These are phyloP conservation scores for Odontamblyopus rebecca DNA, from an alignment of 2,797 vertebrate genomes.

Conservation along the genomic window DNA sequence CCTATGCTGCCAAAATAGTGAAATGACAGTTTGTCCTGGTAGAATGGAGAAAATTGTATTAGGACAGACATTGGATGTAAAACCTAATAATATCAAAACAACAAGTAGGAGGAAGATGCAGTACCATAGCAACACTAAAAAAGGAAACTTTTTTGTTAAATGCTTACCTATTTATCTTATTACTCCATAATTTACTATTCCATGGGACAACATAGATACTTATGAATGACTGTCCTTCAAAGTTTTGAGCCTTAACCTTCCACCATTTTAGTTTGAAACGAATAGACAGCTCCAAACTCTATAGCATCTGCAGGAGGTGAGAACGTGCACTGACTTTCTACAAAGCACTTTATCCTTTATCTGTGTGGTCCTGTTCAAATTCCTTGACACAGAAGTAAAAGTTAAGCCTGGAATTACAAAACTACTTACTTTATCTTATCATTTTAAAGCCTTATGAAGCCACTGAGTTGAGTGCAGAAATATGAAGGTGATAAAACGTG, in stretches of 20 bases:
- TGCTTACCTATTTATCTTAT: no score
- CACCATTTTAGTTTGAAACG: not conserved
- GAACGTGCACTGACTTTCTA: not conserved
- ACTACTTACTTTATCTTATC: constrained; percentile 31
- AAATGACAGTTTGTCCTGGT: no score
- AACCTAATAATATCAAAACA: no score
- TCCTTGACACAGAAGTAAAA: constrained; percentile 19
- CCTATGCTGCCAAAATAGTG: no score
- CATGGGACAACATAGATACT: not conserved
- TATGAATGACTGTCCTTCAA: not conserved
- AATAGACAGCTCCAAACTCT: not conserved
- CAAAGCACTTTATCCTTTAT: constrained; percentile 2
- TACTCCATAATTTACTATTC: no score
- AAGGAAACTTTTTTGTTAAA: no score
- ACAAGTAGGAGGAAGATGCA: no score
- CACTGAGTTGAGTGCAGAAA: constrained; percentile 17
- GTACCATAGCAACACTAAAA: no score
- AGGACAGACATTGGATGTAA: no score
- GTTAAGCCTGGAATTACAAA: constrained; percentile 38
- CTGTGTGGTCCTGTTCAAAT: constrained; percentile 7
- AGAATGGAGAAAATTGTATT: no score
- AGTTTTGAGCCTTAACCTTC: not conserved
- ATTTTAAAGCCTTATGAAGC: constrained; percentile 26
- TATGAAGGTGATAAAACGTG: constrained; percentile 30
- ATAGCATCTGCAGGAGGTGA: not conserved